Conservation (phyloP, 2,113 vertebrate genomes). For the Sula dactylatra region DNA sequence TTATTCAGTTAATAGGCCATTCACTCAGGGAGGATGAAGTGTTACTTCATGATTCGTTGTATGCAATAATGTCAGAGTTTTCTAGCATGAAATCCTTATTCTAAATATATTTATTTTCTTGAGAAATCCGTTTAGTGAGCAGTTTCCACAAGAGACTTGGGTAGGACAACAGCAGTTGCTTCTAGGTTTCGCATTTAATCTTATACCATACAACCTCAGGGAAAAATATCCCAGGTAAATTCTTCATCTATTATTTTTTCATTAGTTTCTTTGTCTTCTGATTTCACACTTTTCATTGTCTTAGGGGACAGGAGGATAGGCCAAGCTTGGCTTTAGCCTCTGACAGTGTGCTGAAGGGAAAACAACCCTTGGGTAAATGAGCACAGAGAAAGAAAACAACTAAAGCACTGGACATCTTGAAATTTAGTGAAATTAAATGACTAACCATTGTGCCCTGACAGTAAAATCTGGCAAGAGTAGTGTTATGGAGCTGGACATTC, state of each 20-base stretch:
- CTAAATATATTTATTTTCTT: not conserved
- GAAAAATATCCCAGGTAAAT: not conserved
- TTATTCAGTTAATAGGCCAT: not conserved
- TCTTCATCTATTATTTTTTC: not conserved
- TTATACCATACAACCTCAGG: not conserved
- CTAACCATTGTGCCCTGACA: not conserved
- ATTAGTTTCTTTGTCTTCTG: not conserved
- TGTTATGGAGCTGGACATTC: not conserved
- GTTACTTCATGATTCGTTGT: not conserved
- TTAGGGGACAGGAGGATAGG: not conserved
- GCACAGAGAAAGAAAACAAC: not conserved
- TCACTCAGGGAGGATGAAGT: not conserved
- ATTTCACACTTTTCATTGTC: conserved; percentile 2
- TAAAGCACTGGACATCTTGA: not conserved
- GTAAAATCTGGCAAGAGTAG: not conserved
- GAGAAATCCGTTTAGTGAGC: not conserved
- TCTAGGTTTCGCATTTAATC: not conserved
- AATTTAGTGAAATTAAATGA: not conserved
- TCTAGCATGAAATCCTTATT: not conserved
- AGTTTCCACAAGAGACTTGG: not conserved
- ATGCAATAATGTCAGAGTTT: conserved; percentile 10
- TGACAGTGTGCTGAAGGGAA: not conserved
- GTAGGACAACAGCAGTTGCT: not conserved
- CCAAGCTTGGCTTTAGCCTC: not conserved
- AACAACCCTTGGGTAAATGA: not conserved